Conservation (phyloP, 1,140 invertebrate genomes). For the Drosophila takahashii region DNA sequence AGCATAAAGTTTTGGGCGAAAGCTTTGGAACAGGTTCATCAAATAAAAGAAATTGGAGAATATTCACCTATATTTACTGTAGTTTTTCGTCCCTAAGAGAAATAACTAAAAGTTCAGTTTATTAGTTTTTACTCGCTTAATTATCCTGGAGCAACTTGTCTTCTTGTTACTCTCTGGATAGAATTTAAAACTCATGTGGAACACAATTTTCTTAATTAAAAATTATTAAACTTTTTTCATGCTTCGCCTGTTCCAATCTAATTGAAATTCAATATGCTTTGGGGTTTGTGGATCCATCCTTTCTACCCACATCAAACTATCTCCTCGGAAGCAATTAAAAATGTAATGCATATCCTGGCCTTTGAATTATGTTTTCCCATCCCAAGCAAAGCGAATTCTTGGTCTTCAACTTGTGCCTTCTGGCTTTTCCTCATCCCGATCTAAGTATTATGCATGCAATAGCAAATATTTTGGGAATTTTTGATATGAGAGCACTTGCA, state of each 20-base stretch:
- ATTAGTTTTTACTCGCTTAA: background rate
- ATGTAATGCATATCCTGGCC: constrained; percentile 53
- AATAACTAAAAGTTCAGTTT: background rate
- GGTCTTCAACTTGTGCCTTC: constrained; percentile 15
- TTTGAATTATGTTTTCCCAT: constrained; percentile 42
- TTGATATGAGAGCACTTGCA: constrained; percentile 53
- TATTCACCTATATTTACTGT: background rate
- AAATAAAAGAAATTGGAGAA: background rate
- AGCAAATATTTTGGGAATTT: constrained; percentile 65
- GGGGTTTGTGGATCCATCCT: constrained; percentile 3
- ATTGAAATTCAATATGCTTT: constrained; percentile 38
- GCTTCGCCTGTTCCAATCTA: constrained; percentile 5
- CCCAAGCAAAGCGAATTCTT: constrained; percentile 3
- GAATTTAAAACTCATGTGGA: background rate
- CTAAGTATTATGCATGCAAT: constrained; percentile 16
- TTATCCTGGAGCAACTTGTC: background rate
- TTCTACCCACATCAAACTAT: constrained; percentile 1
- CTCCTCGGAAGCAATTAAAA: constrained; percentile 47
- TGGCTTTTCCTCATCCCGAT: constrained; percentile 7
- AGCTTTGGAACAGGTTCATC: background rate
- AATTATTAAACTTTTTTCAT: constrained; percentile 16
- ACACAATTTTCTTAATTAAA: constrained; percentile 31
- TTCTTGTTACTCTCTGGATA: background rate
- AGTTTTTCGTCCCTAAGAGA: background rate
- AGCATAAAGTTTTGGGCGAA: constrained; percentile 17